phyloP scores from a whole-genome alignment of 2,113 vertebrate species.

The Gallinago paraguaiae region DNA sequence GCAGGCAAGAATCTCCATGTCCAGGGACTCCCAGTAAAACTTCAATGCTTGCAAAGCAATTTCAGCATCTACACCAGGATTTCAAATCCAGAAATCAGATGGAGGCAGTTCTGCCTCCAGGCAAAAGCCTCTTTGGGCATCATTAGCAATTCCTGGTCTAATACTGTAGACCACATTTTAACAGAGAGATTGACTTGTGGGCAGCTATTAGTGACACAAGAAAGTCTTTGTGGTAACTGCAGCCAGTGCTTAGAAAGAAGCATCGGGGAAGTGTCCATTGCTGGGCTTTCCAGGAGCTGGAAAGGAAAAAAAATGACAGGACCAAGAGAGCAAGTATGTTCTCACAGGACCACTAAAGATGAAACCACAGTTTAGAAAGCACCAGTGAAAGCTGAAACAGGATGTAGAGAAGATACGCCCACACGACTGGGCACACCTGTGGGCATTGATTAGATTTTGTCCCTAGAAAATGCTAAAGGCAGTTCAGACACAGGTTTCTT shows the following conservation, averaged over 20 bases:
- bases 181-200: background rate
- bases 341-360: background rate
- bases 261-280: background rate
- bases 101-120: background rate
- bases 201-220: background rate
- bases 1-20: background rate
- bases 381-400: background rate
- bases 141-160: background rate
- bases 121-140: background rate
- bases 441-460: background rate
- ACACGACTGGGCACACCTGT: background rate
- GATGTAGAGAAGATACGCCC: background rate
- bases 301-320: background rate
- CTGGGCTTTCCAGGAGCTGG: background rate
- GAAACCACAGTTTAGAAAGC: background rate
- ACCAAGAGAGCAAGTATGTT: background rate
- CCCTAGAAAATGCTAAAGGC: background rate
- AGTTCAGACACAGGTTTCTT: background rate
- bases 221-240: background rate
- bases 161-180: background rate
- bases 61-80: background rate
- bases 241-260: background rate
- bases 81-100: background rate
- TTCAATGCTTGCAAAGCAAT: background rate
- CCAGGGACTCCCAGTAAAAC: background rate